Base-by-base conservation (phyloP, 2,797 vertebrate species). In the Gadopsis marmoratus region DNA sequence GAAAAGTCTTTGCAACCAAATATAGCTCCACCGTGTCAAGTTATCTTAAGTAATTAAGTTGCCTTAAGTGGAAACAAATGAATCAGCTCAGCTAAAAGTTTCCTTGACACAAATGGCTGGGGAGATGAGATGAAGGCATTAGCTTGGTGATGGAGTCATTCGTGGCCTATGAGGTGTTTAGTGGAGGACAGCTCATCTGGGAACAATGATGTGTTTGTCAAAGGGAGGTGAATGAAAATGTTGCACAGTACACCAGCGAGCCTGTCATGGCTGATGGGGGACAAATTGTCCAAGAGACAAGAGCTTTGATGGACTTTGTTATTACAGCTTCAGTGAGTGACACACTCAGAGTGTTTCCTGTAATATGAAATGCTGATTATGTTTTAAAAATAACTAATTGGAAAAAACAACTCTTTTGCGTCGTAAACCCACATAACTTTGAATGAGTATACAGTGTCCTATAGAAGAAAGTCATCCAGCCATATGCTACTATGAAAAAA, bases 391-490 rank as follows among this genome's bases (percentile, higher is more conserved):
- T 29, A 82, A 50, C 66, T 59, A 75, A 80, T 61, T 0, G 31
- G 23, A 41, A 59, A 33, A 76, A 39, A 45, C 54, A 68, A 64
- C 67, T 70, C 31, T 29, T 75, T 45, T 79, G 60, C 26, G 1
- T 82, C 63, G 78, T 53, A 78, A 87, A 86, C 71, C 26, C 21
- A 60, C 62, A 71, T 50, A 85, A 89, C 87, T 90, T 86, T 90
- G 78, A 89, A 84, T 82, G 79, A 74, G 81, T 81, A 58, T 88
- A 79, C 69, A 68, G 45, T 74, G 89, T 91, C 92, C 90, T 92
- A 88, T 90, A 55, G 82, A 91, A 55, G 82, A 91, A 94, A 91
- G 91, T 91, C 91, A 92, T 86, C 63, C 72, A 77, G 86, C 93
- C 94, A 93, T 93, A 93, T 95, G 93, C 76, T 88, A 69, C 84